These are phyloP conservation scores for Tetraneura akinire DNA, from an alignment of 1,140 invertebrate species.

Conservation along the genomic window DNA sequence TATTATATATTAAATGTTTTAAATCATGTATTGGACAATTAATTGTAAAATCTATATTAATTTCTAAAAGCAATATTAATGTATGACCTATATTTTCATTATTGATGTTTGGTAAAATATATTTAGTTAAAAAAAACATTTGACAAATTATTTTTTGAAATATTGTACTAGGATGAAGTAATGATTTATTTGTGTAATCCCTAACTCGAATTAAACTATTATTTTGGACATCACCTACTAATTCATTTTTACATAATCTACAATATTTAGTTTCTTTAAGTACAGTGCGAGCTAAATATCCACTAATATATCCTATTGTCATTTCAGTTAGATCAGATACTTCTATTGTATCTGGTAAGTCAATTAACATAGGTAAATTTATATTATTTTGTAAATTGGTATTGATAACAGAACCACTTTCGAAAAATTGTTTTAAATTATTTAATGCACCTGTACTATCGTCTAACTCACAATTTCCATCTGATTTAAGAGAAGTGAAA, in stretches of 20 bases:
- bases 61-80: slow-evolving; percentile 18
- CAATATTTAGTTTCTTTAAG: not conserved
- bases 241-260: slow-evolving; percentile 7
- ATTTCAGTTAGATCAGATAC: not conserved
- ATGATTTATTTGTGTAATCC: slow-evolving; percentile 20
- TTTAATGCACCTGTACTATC: not conserved
- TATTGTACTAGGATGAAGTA: not conserved
- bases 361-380: not conserved
- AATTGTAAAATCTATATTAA: slow-evolving; percentile 4
- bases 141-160: slow-evolving; percentile 15
- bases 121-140: slow-evolving; percentile 9
- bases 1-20: not conserved
- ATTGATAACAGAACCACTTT: not conserved
- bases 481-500: not conserved
- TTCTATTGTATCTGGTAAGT: not conserved
- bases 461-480: not conserved
- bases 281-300: slow-evolving; percentile 20
- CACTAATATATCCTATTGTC: slow-evolving; percentile 12
- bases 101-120: not conserved
- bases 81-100: not conserved
- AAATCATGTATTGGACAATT: not conserved
- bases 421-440: slow-evolving; percentile 17
- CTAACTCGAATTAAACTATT: not conserved
- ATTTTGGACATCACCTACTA: not conserved
- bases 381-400: not conserved